These are phyloP conservation scores for Hipparchia semele DNA, from an alignment of 2,888 invertebrate species.

Conservation along the genomic window DNA sequence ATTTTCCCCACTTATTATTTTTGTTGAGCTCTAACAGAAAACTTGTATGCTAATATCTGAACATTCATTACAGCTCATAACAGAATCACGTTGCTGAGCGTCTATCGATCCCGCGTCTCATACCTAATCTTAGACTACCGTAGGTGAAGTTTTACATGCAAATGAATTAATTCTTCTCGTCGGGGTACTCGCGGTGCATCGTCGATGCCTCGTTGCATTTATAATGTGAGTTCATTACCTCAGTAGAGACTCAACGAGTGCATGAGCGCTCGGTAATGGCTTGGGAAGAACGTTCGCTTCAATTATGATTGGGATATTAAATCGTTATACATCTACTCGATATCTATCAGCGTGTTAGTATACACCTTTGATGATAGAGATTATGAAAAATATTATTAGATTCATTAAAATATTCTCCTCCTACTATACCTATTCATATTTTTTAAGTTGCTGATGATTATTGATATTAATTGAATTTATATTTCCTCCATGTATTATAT, in stretches of 20 bases:
- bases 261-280: constrained; percentile 69
- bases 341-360: constrained; percentile 1
- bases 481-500: no score
- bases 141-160: constrained; percentile 79
- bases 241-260: constrained; percentile 63
- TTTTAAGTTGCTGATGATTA: no score
- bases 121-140: constrained; percentile 66
- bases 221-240: constrained; percentile 82
- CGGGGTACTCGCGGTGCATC: constrained; percentile 69
- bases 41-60: constrained; percentile 25
- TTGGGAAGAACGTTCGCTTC: constrained; percentile 78
- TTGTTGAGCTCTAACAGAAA: constrained; percentile 4
- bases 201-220: constrained; percentile 81
- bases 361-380: background rate
- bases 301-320: constrained; percentile 79
- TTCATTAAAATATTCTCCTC: no score
- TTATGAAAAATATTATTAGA: background rate
- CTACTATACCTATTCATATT: background rate
- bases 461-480: no score
- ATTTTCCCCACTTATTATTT: background rate
- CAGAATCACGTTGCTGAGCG: constrained; percentile 36
- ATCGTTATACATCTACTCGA: constrained; percentile 36
- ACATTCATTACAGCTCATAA: constrained; percentile 35
- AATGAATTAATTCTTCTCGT: constrained; percentile 82
- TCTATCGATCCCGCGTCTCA: constrained; percentile 49